Evolutionary conservation across 1,140 invertebrate genomes (phyloP), one percentile per base, ranked within the genome.

Genomic region (Drosophila lowei): DNA sequence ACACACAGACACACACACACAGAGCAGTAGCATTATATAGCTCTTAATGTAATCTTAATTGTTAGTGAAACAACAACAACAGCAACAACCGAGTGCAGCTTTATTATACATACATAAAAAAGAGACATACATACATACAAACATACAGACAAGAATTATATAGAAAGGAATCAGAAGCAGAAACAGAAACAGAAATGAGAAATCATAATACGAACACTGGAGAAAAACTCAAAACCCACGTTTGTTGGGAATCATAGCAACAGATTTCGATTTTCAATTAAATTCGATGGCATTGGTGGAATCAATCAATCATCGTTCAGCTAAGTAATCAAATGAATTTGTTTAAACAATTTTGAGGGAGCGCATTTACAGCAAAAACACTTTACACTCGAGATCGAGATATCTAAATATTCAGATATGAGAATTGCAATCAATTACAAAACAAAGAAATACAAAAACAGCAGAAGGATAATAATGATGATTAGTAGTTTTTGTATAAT

Each of bases 181-280:
- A 30, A 25, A 34, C 34, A 50, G 38, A 49, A 11, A 23, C 21
- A 23, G 23, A 23, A 18, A 2, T 2, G 1, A 18, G 18, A 18
- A 18, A 18, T 18, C 18, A 18, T 1, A 18, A 18, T 2, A 18
- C 18, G 1, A 2, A 2, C 18, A 55, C 21, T 16, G 38, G 23
- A 43, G 34, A 28, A 59, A 53, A 8, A 59, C 16, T 46, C 16
- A 74, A 54, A 60, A 9, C 13, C 53, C 50, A 8, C 25, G 8
- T 47, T 47, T 13, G 42, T 68, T 72, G 77, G 56, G 70, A 72
- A 84, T 71, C 49, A 62, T 79, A 79, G 79, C 43, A 79, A 76
- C 55, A 84, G 71, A 80, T 73, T 86, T 77, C 48, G 77, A 85
- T 77, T 86, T 43, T 77, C 46, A 71, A 75, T 63, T 62, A 38